Evolutionary conservation across 2,797 vertebrate species (phyloP).

Genomic region (Cyprinodon diabolis): DNA sequence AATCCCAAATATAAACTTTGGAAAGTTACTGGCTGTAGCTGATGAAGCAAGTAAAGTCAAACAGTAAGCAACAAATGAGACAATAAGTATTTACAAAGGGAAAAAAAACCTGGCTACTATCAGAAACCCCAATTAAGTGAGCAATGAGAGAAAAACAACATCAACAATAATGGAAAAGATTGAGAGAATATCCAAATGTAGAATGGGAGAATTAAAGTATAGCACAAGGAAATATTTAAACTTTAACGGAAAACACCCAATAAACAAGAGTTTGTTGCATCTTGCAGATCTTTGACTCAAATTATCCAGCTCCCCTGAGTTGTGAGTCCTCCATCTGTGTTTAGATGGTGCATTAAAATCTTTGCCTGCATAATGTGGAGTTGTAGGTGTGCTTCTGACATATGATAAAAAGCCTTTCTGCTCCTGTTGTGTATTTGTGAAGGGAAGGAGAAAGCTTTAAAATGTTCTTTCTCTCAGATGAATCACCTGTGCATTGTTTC

Average conservation of each 20-base stretch:
- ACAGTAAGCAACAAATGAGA: not conserved
- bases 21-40: not conserved
- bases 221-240: not conserved
- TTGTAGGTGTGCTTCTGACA: conserved; percentile 39
- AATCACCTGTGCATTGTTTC: conserved; percentile 79
- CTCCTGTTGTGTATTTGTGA: conserved; percentile 42
- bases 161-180: not conserved
- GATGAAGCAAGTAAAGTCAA: not conserved
- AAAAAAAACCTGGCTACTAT: not conserved
- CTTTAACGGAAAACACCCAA: not conserved
- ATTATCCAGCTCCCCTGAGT: conserved; percentile 20
- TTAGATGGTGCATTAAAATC: conserved; percentile 35
- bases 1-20: not conserved
- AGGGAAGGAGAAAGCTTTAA: conserved; percentile 64
- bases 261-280: not conserved
- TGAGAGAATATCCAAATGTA: not conserved
- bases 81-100: not conserved
- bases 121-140: not conserved
- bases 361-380: conserved; percentile 29
- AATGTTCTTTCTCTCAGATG: conserved; percentile 66
- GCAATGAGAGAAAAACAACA: not conserved
- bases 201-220: not conserved
- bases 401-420: conserved; percentile 55
- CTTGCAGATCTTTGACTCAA: conserved; percentile 18
- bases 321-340: conserved; percentile 25